Base-by-base conservation (phyloP, 30 jellyfish, hydroid and myxozoan genomes). In the Clytia hemisphaerica region DNA sequence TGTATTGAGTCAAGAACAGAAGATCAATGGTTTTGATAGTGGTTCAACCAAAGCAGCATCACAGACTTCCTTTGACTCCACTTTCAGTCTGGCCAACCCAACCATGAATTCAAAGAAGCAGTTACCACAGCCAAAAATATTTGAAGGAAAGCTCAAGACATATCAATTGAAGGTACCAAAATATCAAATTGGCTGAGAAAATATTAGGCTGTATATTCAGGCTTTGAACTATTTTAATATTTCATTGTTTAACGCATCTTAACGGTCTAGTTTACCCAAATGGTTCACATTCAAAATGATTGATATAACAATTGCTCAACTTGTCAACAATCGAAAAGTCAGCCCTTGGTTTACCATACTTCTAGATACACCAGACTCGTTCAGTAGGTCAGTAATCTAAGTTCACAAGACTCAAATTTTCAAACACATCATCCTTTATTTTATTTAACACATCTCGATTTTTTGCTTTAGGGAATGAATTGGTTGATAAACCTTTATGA, bases 401-500 rank as follows among this genome's bases (percentile, higher is more conserved):
- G n/a, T n/a, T n/a, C n/a, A n/a, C n/a, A n/a, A n/a, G n/a, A n/a
- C n/a, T n/a, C n/a, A n/a, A n/a, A n/a, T n/a, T n/a, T n/a, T n/a
- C n/a, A n/a, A n/a, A n/a, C n/a, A n/a, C n/a, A n/a, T n/a, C n/a
- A n/a, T n/a, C n/a, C n/a, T n/a, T n/a, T n/a, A n/a, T n/a, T n/a
- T n/a, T n/a, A n/a, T n/a, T n/a, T n/a, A n/a, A n/a, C n/a, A n/a
- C n/a, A n/a, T n/a, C n/a, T 35, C 24, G 21, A 34, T 53, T 38
- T 12, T 9, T 18, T 21, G 50, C 33, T 62, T 22, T 1, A 79
- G 88, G 99, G 99, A 35, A 83, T 92, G 99, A 82, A 83, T 69
- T 92, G 99, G 99, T 73, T 92, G 26, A 83, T 92, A 10, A 83
- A 83, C 63, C 81, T 92, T 16, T 92, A 92, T 68, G 95, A 92